Evolutionary conservation across 2,888 invertebrate species (phyloP), one percentile per base, ranked within the genome.

Genomic region (Eupithecia pulchellata): DNA sequence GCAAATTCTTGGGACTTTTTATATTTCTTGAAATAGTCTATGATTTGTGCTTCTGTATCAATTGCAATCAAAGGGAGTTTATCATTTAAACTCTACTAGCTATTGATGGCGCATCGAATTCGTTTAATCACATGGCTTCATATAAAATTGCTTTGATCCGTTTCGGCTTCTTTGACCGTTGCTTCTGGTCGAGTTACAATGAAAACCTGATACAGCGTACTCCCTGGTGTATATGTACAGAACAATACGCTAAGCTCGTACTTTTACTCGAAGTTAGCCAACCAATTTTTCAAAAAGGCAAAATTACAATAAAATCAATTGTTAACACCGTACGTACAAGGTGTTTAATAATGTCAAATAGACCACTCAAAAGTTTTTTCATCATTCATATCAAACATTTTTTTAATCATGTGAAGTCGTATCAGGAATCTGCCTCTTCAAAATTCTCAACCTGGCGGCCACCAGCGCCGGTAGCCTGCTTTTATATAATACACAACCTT

Each of bases 91-190:
- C 52, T 69, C 64, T 55, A 62, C 47, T 47, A 65, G 69, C 60
- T 67, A 66, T 76, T 76, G 72, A 77, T 79, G 73, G 78, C 77
- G 77, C 69, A 78, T 71, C 79, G 72, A 78, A 80, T 79, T 66
- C 67, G 17, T 67, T 69, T 68, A 73, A 78, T 77, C 71, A 73
- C 72, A 73, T 66, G 72, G 75, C 75, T 74, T 77, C 73, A 77
- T 73, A 71, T 76, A 77, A 69, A 79, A 81, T 80, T 81, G 80
- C 79, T 79, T 78, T 66, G 75, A 75, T 72, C 75, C 64, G 64
- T 73, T 69, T 81, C 84, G 86, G 85, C 79, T 68, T 74, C 83
- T 85, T 85, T 86, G 82, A 84, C 81, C 75, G 76, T 79, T 81
- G 78, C 81, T 81, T 82, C 42, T 32, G 57, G 62, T 58, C 27